These are phyloP conservation scores for Scaptodrosophila latifasciaeformis DNA, from an alignment of 2,888 invertebrate genomes.

Conservation along the genomic window DNA sequence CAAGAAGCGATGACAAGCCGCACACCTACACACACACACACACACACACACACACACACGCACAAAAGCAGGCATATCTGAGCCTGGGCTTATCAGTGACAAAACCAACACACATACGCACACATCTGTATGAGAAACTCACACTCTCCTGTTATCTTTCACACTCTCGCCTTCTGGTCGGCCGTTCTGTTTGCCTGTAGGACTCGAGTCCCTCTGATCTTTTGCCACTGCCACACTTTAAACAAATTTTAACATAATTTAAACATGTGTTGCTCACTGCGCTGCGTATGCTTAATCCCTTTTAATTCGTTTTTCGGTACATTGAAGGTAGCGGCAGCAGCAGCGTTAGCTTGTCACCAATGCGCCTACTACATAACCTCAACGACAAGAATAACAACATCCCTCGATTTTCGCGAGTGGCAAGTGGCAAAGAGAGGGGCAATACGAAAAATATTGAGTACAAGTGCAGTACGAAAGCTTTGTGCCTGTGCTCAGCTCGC, in stretches of 20 bases:
- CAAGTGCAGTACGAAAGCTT: too few species aligned
- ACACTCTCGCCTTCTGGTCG: background rate
- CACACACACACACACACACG: constrained; percentile 3
- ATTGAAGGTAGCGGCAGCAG: background rate
- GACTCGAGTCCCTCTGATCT: too few species aligned
- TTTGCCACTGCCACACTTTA: constrained; percentile 34
- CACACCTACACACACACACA: constrained; percentile 4
- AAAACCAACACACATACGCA: constrained; percentile 34
- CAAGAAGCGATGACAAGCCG: constrained; percentile 44
- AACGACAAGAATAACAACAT: constrained; percentile 35
- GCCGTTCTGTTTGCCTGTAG: too few species aligned
- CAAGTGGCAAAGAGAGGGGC: too few species aligned
- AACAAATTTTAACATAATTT: constrained; percentile 67
- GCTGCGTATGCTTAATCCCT: constrained; percentile 61
- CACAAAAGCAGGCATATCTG: constrained; percentile 5
- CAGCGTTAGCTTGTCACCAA: constrained; percentile 28
- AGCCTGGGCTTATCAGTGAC: constrained; percentile 48
- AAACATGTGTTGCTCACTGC: constrained; percentile 65
- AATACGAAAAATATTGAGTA: too few species aligned
- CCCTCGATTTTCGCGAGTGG: too few species aligned
- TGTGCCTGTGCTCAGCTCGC: too few species aligned
- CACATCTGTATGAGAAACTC: background rate
- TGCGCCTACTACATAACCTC: constrained; percentile 50
- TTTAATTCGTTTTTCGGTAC: constrained; percentile 60
- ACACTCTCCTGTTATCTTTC: constrained; percentile 27